Base-by-base conservation (phyloP, 2,888 invertebrate genomes). In the Notodonta ziczac region DNA sequence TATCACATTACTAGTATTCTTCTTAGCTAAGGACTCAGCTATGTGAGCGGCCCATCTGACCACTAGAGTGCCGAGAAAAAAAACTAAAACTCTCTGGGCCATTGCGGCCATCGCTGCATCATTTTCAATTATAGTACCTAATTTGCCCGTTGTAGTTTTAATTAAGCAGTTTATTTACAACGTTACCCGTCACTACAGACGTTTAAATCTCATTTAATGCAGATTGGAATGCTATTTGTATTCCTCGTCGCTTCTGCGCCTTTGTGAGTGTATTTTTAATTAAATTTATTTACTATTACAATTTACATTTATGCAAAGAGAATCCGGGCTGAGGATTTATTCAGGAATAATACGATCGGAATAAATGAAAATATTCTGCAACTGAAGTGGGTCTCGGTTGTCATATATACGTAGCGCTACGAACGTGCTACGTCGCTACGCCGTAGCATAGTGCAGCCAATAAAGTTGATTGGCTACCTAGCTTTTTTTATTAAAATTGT, bases 201-300 rank as follows among this genome's bases (percentile, higher is more conserved):
- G 65, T 67, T 72, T 65, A 65, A 65, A 65, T 70, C 60, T 51
- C 65, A 67, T 67, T 72, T 72, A 78, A 78, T 78, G 70, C 69
- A 78, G 76, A 81, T 83, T 83, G 82, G 72, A 78, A 77, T 72
- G 67, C 66, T 71, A 69, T 78, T 76, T 76, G 74, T 77, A 70
- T 73, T 77, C 73, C 62, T 70, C 52, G 55, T 57, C 67, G 65
- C 71, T 72, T 46, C 69, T 74, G 71, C 77, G 71, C 71, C 73
- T 72, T 73, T 77, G 73, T 73, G 70, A 61, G 66, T 35, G 12
- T 56, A 62, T 56, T 69, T 73, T 68, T 72, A 77, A 81, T 77
- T 81, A 67, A 72, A 75, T 76, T 69, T 68, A 67, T 70, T 76
- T 75, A 72, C 69, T 74, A 76, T 80, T 73, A 35, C 6, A 3